Conservation (phyloP, 2,113 vertebrate species). For the Salvelinus alpinus region DNA sequence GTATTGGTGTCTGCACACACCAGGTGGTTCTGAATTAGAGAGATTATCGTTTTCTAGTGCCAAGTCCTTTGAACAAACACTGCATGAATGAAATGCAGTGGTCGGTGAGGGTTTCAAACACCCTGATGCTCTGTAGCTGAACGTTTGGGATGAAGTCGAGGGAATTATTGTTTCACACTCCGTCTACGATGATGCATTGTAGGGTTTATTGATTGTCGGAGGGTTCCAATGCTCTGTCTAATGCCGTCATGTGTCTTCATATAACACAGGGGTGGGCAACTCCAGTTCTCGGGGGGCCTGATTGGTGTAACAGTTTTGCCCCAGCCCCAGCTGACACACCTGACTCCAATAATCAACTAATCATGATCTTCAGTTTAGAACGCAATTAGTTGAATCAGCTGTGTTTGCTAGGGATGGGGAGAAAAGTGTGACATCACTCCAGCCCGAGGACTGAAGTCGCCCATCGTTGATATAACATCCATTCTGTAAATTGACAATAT, state of each 20-base stretch:
- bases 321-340: no score
- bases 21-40: slow-evolving; percentile 1
- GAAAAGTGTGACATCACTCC: background rate
- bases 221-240: slow-evolving; percentile 11
- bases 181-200: background rate
- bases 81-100: slow-evolving; percentile 5
- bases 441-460: no score
- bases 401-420: background rate
- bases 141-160: background rate
- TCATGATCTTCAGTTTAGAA: no score
- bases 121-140: background rate
- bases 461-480: background rate
- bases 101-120: background rate
- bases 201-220: background rate
- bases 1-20: slow-evolving; percentile 4
- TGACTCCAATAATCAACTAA: no score
- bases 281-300: no score
- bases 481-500: background rate
- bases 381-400: no score
- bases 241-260: slow-evolving; percentile 56
- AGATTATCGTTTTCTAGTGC: slow-evolving; percentile 50
- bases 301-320: no score
- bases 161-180: background rate
- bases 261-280: no score
- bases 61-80: slow-evolving; percentile 45